A percentile compares a stretch with the other conserved stretches of the same genome.
These are phyloP conservation scores for Amazona guildingii DNA, from an alignment of 2,113 vertebrate species.

Conservation along the genomic window DNA sequence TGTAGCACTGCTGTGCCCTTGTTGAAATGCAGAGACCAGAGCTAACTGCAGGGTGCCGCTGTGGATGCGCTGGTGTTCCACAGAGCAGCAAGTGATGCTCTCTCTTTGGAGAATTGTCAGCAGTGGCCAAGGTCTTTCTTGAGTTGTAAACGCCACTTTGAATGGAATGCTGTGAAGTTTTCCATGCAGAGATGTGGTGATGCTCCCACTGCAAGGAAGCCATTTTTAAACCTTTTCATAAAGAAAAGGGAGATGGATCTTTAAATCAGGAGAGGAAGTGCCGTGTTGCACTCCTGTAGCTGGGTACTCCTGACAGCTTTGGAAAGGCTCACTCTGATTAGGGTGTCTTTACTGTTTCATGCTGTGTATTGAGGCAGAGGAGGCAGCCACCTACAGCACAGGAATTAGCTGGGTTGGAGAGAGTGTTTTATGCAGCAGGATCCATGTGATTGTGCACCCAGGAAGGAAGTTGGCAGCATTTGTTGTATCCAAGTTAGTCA, in stretches of 20 bases:
- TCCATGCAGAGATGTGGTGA: background rate
- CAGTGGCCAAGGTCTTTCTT: background rate
- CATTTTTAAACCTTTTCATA: background rate
- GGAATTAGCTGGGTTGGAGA: background rate
- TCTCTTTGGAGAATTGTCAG: background rate
- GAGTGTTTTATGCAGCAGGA: background rate
- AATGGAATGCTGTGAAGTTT: background rate
- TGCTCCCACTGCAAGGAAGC: background rate
- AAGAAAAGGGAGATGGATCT: background rate
- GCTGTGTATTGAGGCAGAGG: background rate
- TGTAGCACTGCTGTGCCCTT: background rate
- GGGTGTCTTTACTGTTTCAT: background rate
- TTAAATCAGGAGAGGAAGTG: background rate
- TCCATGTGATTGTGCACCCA: background rate
- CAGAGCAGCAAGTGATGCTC: background rate
- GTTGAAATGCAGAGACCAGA: background rate
- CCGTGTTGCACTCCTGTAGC: background rate
- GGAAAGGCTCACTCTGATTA: background rate
- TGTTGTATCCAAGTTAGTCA: background rate
- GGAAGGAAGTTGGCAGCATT: background rate
- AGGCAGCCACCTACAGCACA: background rate
- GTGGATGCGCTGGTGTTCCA: background rate
- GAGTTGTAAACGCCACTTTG: background rate
- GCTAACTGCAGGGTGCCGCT: background rate
- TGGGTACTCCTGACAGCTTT: background rate